Evolutionary conservation across 2,797 vertebrate species (phyloP), one percentile per base, ranked within the genome.

Genomic region (Prunella strophiata): DNA sequence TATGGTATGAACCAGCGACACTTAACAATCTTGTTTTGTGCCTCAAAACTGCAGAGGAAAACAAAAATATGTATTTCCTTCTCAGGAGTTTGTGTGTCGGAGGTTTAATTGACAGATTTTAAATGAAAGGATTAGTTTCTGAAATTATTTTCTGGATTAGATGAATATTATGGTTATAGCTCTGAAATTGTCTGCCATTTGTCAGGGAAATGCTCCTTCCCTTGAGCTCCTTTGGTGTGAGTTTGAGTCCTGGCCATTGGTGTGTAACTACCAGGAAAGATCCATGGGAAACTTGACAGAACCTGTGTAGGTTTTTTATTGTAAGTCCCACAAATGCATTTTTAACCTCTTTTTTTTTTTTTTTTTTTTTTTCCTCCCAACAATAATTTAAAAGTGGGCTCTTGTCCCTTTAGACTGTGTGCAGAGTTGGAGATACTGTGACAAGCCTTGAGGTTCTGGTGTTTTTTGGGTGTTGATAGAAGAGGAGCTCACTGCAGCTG

Each of bases 61-160:
- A 9, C 1, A 1, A 74, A 12, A 6, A 43, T 13, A 10, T 0
- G 0, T 42, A 13, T 71, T 83, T 80, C 2, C n/a, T 52, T 52
- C 68, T 51, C 14, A 19, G 19, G 16, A 55, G 6, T 54, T 67
- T 27, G 13, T 63, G 23, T 47, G 4, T 22, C 22, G 55, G 50
- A 34, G 23, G 19, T 62, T 77, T 43, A 77, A 48, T 32, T 77
- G 17, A 1, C 25, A 50, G 36, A 51, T 50, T 87, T 91, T 68
- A 77, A 72, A 71, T 40, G 13, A 47, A 47, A 66, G 2, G 11
- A 25, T 43, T 40, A 7, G 3, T 13, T 76, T 91, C 61, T 30
- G 12, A 71, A 16, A 25, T 29, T 10, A 32, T 59, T 88, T 91
- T 73, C 32, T 43, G 6, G 7, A 7, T 1, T 32, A 55, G 47